Conservation (phyloP, 2,888 invertebrate species). For the Glyphotaelius pellucidus region DNA sequence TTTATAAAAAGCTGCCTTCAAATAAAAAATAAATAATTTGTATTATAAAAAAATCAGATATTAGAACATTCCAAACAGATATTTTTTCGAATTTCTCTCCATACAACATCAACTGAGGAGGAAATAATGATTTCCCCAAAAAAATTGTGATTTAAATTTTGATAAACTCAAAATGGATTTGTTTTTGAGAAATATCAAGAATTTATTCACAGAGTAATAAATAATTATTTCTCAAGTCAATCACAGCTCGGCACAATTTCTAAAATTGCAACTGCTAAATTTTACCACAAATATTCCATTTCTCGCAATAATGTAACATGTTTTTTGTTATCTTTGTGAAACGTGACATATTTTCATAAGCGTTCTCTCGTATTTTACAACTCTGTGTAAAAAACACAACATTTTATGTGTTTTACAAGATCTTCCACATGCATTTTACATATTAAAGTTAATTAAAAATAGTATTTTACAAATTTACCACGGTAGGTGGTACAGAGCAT, state of each 20-base stretch:
- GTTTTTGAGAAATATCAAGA: constrained; percentile 15
- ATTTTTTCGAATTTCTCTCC: too few relatives aligned
- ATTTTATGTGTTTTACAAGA: not conserved
- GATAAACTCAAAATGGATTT: not conserved
- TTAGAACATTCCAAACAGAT: too few relatives aligned
- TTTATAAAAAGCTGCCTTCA: not conserved
- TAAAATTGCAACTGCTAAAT: not conserved
- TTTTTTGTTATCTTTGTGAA: too few relatives aligned
- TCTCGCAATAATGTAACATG: too few relatives aligned
- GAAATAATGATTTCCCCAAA: not conserved
- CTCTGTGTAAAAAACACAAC: not conserved
- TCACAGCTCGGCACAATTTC: not conserved
- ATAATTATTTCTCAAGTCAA: constrained; percentile 19
- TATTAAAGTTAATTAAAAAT: too few relatives aligned
- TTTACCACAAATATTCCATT: not conserved
- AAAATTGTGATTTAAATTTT: not conserved
- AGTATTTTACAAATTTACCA: too few relatives aligned
- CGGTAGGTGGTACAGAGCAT: too few relatives aligned
- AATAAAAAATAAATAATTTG: not conserved
- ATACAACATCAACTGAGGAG: too few relatives aligned
- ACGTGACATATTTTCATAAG: not conserved
- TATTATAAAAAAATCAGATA: too few relatives aligned
- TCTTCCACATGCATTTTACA: not conserved
- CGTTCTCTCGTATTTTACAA: not conserved
- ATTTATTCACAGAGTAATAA: constrained; percentile 41